Conservation (phyloP, 2,113 vertebrate genomes). For the Takifugu bimaculatus region DNA sequence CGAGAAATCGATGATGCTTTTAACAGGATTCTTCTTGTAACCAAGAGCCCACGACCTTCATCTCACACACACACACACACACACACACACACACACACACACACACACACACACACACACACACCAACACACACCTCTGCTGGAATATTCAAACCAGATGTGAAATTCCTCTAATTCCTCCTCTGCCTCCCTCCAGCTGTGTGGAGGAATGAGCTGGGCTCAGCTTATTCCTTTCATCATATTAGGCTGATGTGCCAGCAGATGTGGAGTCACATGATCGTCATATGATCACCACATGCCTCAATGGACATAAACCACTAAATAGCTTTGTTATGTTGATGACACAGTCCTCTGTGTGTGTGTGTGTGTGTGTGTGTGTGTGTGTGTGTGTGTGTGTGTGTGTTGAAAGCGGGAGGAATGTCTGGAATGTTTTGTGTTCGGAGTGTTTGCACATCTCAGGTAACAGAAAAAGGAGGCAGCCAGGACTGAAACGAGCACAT, state of each 20-base stretch:
- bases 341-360: neutral
- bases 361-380: neutral
- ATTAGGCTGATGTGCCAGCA: constrained; percentile 41
- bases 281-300: constrained; percentile 37
- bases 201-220: constrained; percentile 18
- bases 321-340: constrained; percentile 50
- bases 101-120: neutral
- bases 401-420: neutral
- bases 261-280: constrained; percentile 31
- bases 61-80: no score
- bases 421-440: no score
- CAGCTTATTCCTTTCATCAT: constrained; percentile 25
- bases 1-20: no score
- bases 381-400: neutral
- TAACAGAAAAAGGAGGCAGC: no score
- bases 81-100: no score
- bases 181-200: constrained; percentile 25
- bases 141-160: constrained; percentile 46
- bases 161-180: constrained; percentile 44
- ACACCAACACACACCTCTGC: neutral
- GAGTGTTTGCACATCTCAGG: no score
- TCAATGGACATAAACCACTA: constrained; percentile 45
- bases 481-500: no score
- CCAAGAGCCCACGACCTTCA: constrained; percentile 1
- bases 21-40: neutral